phyloP scores from a whole-genome alignment of 1,140 invertebrate species.

The Calephelis virginiensis region DNA sequence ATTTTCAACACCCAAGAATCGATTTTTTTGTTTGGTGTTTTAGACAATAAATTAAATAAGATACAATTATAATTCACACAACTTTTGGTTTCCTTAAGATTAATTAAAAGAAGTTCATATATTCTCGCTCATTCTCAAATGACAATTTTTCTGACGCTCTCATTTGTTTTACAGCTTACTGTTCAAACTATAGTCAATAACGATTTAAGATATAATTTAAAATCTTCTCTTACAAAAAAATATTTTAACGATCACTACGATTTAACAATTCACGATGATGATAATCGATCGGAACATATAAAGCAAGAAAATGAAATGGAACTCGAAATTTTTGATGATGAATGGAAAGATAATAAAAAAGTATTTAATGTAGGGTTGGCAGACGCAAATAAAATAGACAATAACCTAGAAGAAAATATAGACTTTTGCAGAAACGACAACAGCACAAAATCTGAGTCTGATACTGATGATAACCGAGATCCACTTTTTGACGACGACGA shows the following conservation, averaged over 20 bases:
- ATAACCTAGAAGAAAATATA: background rate
- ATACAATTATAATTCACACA: too few species aligned
- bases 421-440: slow-evolving; percentile 1
- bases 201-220: background rate
- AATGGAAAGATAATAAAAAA: slow-evolving; percentile 4
- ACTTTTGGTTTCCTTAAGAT: background rate
- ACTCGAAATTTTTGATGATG: background rate
- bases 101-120: background rate
- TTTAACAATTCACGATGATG: background rate
- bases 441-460: slow-evolving; percentile 11
- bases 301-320: slow-evolving; percentile 4
- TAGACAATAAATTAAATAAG: too few species aligned
- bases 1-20: too few species aligned
- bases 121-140: background rate
- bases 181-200: slow-evolving; percentile 3
- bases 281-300: background rate
- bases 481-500: background rate
- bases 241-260: background rate
- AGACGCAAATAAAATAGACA: background rate
- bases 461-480: slow-evolving; percentile 6
- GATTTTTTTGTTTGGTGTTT: too few species aligned
- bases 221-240: background rate
- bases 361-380: background rate
- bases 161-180: slow-evolving; percentile 3
- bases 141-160: too few species aligned